Base-by-base conservation (phyloP, 2,797 vertebrate genomes). In the Podarcis siculus region DNA sequence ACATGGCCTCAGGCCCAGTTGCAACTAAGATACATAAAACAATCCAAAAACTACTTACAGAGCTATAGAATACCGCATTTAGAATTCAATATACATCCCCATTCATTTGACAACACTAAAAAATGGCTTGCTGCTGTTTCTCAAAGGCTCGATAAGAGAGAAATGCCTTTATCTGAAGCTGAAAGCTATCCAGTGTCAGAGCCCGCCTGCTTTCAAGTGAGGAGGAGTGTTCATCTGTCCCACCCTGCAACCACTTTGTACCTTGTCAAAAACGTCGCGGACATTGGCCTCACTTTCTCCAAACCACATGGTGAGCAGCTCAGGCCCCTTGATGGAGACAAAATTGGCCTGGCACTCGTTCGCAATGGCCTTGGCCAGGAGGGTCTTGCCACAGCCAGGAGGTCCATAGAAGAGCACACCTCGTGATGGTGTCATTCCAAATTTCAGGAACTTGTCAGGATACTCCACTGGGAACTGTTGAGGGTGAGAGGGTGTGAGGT, bases 241-340 rank as follows among this genome's bases (percentile, higher is more conserved):
- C 13, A 30, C 37, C 58, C 19, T 21, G 8, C 9, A 1, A 13
- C 35, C 49, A 30, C 10, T 77, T n/a, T 27, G n/a, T 73, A 96
- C 95, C 95, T 96, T 96, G 89, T 96, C 95, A 87, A 96, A 96
- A 86, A 96, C 94, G 27, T 96, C 95, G 2, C 95, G 90, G n/a
- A 96, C 95, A 5, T 96, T 96, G 83, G 95, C 95, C 86, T 96
- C 95, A 0, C 95, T 95, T 88, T 96, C 95, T 30, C 95, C 95
- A 27, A 95, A 95, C 95, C 95, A 96, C 95, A 96, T 95, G 69
- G 95, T 96, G 55, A 96, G 95, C 39, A 96, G 80, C 79, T 96
- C 95, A 8, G 95, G 95, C 1, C 95, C 95, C 87, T 96, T 96
- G 76, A 96, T 95, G 86, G 95, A 96, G 84, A 96, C 89, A 75